These are phyloP conservation scores for Antheraea mylitta DNA, from an alignment of 1,140 invertebrate species.

Conservation along the genomic window DNA sequence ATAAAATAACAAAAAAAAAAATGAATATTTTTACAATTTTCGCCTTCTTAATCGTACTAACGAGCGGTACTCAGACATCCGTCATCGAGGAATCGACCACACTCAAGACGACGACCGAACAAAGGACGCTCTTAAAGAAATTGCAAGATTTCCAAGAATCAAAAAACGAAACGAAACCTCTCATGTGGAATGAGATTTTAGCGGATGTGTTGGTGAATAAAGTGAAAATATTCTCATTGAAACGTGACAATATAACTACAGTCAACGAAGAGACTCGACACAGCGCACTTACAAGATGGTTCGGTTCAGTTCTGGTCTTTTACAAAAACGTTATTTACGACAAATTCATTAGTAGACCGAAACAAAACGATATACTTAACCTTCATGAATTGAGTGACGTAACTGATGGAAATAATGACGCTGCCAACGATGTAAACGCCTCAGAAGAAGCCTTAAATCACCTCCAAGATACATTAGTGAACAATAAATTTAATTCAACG, in stretches of 20 bases:
- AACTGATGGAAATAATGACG: slow-evolving; percentile 6
- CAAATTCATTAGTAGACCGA: slow-evolving; percentile 19
- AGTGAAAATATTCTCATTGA: slow-evolving; percentile 42
- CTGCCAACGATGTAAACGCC: slow-evolving; percentile 1
- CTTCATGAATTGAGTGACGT: slow-evolving; percentile 14
- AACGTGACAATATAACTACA: slow-evolving; percentile 31
- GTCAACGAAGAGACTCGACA: slow-evolving; percentile 7
- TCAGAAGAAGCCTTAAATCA: neutral
- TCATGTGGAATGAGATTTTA: slow-evolving; percentile 56
- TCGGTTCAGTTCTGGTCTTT: slow-evolving; percentile 42
- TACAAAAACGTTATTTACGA: slow-evolving; percentile 55
- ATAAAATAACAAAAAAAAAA: slow-evolving; percentile 20
- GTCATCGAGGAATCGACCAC: slow-evolving; percentile 20
- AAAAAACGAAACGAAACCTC: slow-evolving; percentile 31
- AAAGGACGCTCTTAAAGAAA: slow-evolving; percentile 51
- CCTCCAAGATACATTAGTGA: slow-evolving; percentile 3
- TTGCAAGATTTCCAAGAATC: slow-evolving; percentile 44
- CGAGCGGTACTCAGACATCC: slow-evolving; percentile 17
- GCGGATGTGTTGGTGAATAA: slow-evolving; percentile 54
- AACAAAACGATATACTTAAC: neutral
- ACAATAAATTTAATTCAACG: slow-evolving; percentile 5
- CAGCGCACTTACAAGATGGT: slow-evolving; percentile 27
- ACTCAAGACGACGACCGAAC: slow-evolving; percentile 21
- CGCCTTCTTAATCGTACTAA: slow-evolving; percentile 20
- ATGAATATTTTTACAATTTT: slow-evolving; percentile 29